Percentiles rank a stretch among this genome's conserved stretches.
These are phyloP conservation scores for Oryzias curvinotus DNA, from an alignment of 2,113 vertebrate genomes.

Conservation along the genomic window DNA sequence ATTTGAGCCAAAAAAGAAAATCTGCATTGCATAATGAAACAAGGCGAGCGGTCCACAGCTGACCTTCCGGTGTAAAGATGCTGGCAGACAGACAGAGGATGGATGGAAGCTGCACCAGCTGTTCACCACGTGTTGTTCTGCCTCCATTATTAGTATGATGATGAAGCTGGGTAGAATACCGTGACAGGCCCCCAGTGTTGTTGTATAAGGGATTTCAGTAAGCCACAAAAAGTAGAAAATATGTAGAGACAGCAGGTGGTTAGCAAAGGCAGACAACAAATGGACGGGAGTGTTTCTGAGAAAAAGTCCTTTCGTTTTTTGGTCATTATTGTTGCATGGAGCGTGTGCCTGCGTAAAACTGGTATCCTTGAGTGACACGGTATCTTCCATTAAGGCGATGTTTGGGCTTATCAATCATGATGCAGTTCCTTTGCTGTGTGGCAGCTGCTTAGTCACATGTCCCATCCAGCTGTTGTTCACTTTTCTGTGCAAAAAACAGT, in stretches of 20 bases:
- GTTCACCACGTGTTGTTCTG: conserved; percentile 52
- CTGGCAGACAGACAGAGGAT: conserved; percentile 26
- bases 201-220: conserved; percentile 49
- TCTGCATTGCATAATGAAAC: conserved; percentile 46
- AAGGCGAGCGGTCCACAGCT: conserved; percentile 32
- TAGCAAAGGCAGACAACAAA: not conserved
- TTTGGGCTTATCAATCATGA: conserved; percentile 68
- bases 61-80: conserved; percentile 52
- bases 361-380: conserved; percentile 34
- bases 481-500: not conserved
- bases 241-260: not conserved
- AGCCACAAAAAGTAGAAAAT: not conserved
- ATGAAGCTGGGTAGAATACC: conserved; percentile 41
- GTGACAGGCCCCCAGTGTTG: conserved; percentile 36
- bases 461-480: conserved; percentile 49
- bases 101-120: conserved; percentile 62
- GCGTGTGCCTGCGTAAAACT: conserved; percentile 18
- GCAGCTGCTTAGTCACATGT: conserved; percentile 46
- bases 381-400: conserved; percentile 63
- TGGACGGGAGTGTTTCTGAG: not conserved
- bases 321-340: conserved; percentile 16
- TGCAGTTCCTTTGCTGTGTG: conserved; percentile 47
- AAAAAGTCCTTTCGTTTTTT: not conserved
- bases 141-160: conserved; percentile 53
- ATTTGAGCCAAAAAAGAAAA: conserved; percentile 2